Conservation (phyloP, 2,113 vertebrate species). For the Cryptoleucopteryx plumbea region DNA sequence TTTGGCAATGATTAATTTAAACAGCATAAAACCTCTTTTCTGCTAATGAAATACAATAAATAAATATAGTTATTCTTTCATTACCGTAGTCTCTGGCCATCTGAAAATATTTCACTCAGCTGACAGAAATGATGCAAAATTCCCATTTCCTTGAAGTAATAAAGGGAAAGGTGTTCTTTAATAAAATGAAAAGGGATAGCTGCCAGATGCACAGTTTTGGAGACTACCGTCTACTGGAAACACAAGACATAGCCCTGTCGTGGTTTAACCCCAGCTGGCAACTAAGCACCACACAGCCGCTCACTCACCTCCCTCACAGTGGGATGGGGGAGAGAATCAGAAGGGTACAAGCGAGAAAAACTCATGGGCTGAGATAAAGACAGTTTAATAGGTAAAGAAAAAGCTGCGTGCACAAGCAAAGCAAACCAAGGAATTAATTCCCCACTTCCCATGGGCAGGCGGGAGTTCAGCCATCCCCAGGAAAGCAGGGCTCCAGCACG, state of each 20-base stretch:
- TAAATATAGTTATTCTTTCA: constrained; percentile 33
- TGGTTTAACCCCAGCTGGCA: too few species aligned
- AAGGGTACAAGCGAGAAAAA: too few species aligned
- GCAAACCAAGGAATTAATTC: too few species aligned
- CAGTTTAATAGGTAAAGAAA: too few species aligned
- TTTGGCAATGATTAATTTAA: constrained; percentile 57
- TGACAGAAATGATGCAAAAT: constrained; percentile 10
- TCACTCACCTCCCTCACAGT: too few species aligned
- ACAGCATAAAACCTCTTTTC: constrained; percentile 8
- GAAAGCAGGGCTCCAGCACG: too few species aligned
- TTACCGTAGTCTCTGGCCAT: neutral
- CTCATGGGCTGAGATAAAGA: too few species aligned
- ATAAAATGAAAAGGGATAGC: neutral
- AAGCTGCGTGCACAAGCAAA: too few species aligned
- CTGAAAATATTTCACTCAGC: constrained; percentile 13
- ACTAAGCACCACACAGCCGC: too few species aligned
- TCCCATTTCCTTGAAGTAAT: constrained; percentile 5
- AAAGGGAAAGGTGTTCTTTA: neutral
- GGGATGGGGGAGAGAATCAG: too few species aligned
- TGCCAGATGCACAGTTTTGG: neutral
- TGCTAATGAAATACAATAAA: constrained; percentile 19
- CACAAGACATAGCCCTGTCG: neutral
- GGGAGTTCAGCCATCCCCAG: too few species aligned
- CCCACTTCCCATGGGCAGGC: too few species aligned
- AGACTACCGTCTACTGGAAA: neutral